A percentile compares a stretch with the other conserved stretches of the same genome.
phyloP scores from a whole-genome alignment of 2,797 vertebrate species.

The Cossypha heuglini region DNA sequence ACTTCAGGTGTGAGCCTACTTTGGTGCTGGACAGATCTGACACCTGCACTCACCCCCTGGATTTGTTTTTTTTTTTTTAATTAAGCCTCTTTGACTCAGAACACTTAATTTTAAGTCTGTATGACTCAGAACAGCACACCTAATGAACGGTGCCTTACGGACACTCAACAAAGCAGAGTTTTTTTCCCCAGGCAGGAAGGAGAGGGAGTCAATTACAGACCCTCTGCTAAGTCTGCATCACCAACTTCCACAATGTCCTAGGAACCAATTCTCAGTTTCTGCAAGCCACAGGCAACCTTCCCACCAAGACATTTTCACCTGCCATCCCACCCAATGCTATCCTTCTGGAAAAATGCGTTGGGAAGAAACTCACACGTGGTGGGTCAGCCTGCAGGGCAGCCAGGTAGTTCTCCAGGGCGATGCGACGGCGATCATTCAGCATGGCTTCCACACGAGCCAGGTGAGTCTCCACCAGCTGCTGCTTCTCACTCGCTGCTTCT shows the following conservation, averaged over 20 bases:
- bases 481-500: constrained; percentile 95
- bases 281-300: neutral
- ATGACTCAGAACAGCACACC: neutral
- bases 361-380: constrained; percentile 78
- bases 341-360: accelerated
- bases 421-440: constrained; percentile 92
- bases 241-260: neutral
- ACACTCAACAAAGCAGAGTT: neutral
- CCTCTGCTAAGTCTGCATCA: neutral
- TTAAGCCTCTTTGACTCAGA: neutral
- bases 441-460: constrained; percentile 95
- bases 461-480: constrained; percentile 96
- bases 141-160: neutral
- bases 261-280: neutral
- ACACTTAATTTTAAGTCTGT: neutral
- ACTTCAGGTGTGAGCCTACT: neutral
- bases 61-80: neutral
- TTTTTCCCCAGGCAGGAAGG: neutral
- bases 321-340: too few species aligned
- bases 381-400: constrained; percentile 93
- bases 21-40: neutral
- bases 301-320: neutral
- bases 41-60: neutral
- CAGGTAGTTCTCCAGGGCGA: constrained; percentile 96
- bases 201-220: neutral